Evolutionary conservation across 2,888 invertebrate species (phyloP).

Genomic region (Subacronicta megacephala): DNA sequence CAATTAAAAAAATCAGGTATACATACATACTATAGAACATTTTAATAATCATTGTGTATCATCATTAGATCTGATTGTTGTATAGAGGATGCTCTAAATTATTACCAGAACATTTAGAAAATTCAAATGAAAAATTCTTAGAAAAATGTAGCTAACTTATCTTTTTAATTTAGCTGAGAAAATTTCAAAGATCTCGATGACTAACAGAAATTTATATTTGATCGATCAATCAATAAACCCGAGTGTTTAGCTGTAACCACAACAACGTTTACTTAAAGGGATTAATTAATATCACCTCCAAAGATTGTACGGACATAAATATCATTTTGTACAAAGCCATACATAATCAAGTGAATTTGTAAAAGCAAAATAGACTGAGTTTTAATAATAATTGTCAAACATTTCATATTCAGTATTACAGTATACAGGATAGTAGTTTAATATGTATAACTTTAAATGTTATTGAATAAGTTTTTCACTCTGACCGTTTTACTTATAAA

Average conservation of each 20-base stretch:
- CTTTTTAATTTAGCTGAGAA: not conserved
- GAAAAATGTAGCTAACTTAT: not conserved
- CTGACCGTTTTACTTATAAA: slow-evolving; percentile 39
- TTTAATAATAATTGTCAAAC: slow-evolving; percentile 45
- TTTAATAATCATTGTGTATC: too few species aligned
- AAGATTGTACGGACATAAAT: slow-evolving; percentile 47
- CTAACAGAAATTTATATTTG: slow-evolving; percentile 19
- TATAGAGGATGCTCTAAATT: too few species aligned
- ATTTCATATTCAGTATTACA: slow-evolving; percentile 56
- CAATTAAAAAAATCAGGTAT: slow-evolving; percentile 1
- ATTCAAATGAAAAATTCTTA: not conserved
- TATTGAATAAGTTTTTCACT: slow-evolving; percentile 48
- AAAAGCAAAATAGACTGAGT: slow-evolving; percentile 57
- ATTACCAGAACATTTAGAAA: not conserved
- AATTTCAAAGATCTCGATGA: too few species aligned
- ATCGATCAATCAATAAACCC: slow-evolving; percentile 21
- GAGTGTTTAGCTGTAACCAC: slow-evolving; percentile 39
- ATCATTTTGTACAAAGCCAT: slow-evolving; percentile 60
- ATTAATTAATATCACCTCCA: slow-evolving; percentile 25
- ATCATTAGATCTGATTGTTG: too few species aligned
- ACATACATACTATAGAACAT: too few species aligned
- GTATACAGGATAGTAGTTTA: slow-evolving; percentile 58
- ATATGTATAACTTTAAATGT: slow-evolving; percentile 50
- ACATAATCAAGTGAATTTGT: slow-evolving; percentile 57
- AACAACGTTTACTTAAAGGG: slow-evolving; percentile 34